Evolutionary conservation across 1,140 invertebrate species (phyloP).

Genomic region (Sesamia nonagrioides): DNA sequence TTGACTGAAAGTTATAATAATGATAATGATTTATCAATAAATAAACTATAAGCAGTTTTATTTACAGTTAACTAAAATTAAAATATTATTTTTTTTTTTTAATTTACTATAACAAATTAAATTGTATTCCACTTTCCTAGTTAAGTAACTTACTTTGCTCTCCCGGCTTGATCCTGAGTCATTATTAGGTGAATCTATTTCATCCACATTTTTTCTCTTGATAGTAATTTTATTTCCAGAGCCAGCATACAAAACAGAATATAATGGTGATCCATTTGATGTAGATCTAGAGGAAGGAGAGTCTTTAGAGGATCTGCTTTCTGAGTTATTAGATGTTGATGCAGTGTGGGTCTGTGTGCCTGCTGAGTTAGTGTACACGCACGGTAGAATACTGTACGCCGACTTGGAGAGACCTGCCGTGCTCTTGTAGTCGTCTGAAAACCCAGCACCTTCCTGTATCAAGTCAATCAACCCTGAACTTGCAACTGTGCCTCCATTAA

Average conservation of each 20-base stretch:
- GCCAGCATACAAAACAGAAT: constrained; percentile 93
- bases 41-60: too few species aligned
- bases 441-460: constrained; percentile 93
- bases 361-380: constrained; percentile 91
- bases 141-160: constrained; percentile 69
- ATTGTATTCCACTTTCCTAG: background rate
- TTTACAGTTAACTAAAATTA: background rate
- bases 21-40: background rate
- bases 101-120: too few species aligned
- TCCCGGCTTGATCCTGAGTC: constrained; percentile 68
- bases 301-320: constrained; percentile 75
- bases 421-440: constrained; percentile 93
- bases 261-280: constrained; percentile 91
- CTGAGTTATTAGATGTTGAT: constrained; percentile 73
- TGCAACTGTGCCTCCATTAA: constrained; percentile 85
- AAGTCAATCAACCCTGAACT: constrained; percentile 91
- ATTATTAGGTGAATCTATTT: constrained; percentile 67
- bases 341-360: constrained; percentile 90
- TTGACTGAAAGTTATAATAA: constrained; percentile 75
- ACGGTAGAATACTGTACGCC: constrained; percentile 91
- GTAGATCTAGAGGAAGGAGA: constrained; percentile 88
- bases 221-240: constrained; percentile 94
- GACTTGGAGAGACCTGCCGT: constrained; percentile 91
- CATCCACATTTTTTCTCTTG: constrained; percentile 91
- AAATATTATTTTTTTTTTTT: too few species aligned